A percentile compares a stretch with the other conserved stretches of the same genome.
Evolutionary conservation across 2,113 vertebrate species (phyloP).

Genomic region (Neolamprologus hecqui): DNA sequence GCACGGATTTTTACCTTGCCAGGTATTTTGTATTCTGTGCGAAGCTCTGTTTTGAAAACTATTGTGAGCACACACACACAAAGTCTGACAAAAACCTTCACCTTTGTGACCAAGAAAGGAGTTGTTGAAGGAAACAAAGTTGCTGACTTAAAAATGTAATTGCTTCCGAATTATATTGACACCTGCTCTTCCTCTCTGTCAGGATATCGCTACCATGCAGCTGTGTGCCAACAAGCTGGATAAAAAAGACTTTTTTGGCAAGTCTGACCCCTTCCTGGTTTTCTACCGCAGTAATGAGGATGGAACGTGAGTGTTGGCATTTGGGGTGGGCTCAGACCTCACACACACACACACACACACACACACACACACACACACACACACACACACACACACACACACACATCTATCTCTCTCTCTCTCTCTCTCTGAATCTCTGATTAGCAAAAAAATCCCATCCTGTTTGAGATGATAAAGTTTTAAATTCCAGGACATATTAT

Average conservation of each 20-base stretch:
- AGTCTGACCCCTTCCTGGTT: slow-evolving; percentile 95
- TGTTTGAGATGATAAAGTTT: not conserved
- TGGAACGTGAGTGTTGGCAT: slow-evolving; percentile 84
- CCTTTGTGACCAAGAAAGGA: not conserved
- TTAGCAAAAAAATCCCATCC: not conserved
- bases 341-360: not conserved
- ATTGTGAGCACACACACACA: not conserved
- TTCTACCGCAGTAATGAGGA: slow-evolving; percentile 98
- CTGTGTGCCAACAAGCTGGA: slow-evolving; percentile 97
- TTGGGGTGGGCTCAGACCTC: not conserved
- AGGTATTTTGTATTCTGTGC: not conserved
- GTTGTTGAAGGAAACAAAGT: not conserved
- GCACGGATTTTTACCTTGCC: not conserved
- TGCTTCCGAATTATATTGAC: not conserved
- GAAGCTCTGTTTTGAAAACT: not conserved
- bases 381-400: too few relatives aligned
- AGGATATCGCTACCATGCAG: slow-evolving; percentile 98
- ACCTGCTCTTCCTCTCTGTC: not conserved
- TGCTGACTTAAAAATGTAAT: not conserved
- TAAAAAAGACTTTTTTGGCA: slow-evolving; percentile 99
- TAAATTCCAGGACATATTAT: not conserved
- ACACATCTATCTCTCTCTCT: too few relatives aligned
- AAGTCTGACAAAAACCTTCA: not conserved
- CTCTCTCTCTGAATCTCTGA: not conserved
- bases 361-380: too few relatives aligned